These are phyloP conservation scores for Megaustenia siamemsis DNA, from an alignment of 2,888 invertebrate genomes.

Conservation along the genomic window DNA sequence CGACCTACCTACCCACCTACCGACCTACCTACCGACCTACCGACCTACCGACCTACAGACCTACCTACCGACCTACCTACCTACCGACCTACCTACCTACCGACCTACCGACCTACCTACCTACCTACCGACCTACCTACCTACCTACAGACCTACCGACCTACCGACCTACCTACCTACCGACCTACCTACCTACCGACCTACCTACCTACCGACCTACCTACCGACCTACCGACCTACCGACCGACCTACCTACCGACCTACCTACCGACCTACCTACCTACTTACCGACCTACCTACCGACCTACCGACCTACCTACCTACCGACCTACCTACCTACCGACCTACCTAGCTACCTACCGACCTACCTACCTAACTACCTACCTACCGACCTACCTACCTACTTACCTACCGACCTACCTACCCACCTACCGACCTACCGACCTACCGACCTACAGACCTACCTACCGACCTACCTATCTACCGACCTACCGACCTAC, in stretches of 20 bases:
- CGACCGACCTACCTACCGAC: slow-evolving; percentile 2
- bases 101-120: too few relatives aligned
- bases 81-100: too few relatives aligned
- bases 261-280: background rate
- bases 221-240: background rate
- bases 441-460: too few relatives aligned
- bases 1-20: background rate
- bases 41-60: too few relatives aligned
- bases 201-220: background rate
- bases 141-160: background rate
- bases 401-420: background rate
- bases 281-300: background rate
- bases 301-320: background rate
- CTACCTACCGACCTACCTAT: too few relatives aligned
- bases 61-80: too few relatives aligned
- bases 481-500: too few relatives aligned
- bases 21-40: background rate
- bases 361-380: background rate
- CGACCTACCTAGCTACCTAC: background rate
- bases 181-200: background rate
- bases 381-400: background rate
- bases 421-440: too few relatives aligned
- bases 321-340: slow-evolving; percentile 7
- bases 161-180: background rate
- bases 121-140: too few relatives aligned